phyloP scores from a whole-genome alignment of 2,113 vertebrate genomes.

The Eptesicus fuscus region DNA sequence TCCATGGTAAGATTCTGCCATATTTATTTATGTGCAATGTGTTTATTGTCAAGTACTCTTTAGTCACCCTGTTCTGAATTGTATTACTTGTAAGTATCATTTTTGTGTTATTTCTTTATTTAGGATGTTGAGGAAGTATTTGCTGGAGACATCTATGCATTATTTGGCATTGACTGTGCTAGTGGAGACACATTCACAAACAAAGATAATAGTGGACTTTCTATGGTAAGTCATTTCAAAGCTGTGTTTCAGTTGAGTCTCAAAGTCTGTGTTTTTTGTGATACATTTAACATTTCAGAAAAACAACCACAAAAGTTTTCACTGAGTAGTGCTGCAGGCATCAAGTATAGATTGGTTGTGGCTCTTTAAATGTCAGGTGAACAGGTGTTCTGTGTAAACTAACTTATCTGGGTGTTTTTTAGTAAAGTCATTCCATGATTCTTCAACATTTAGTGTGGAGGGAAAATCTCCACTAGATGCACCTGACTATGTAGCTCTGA shows the following conservation, averaged over 20 bases:
- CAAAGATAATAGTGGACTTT: conserved; percentile 84
- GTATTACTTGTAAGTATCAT: background rate
- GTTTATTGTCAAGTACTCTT: background rate
- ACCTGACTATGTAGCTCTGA: background rate
- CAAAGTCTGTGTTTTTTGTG: background rate
- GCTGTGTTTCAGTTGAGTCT: background rate
- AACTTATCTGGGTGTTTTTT: background rate
- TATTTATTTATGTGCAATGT: background rate
- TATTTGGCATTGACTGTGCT: conserved; percentile 97
- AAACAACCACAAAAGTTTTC: background rate
- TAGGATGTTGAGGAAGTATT: conserved; percentile 94
- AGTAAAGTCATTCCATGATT: background rate
- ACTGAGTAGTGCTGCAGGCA: background rate
- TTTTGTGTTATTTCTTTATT: background rate
- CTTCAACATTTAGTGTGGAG: background rate
- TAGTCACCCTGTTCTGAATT: background rate
- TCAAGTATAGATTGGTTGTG: background rate
- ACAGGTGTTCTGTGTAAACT: background rate
- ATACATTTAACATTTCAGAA: background rate
- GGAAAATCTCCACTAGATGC: background rate
- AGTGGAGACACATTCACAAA: conserved; percentile 96
- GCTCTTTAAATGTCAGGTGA: background rate
- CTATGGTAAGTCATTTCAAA: conserved; percentile 87
- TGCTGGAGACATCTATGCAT: conserved; percentile 95
- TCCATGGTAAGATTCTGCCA: background rate